Evolutionary conservation across 2,888 invertebrate genomes (phyloP).

Genomic region (Cheilosia scutellata): DNA sequence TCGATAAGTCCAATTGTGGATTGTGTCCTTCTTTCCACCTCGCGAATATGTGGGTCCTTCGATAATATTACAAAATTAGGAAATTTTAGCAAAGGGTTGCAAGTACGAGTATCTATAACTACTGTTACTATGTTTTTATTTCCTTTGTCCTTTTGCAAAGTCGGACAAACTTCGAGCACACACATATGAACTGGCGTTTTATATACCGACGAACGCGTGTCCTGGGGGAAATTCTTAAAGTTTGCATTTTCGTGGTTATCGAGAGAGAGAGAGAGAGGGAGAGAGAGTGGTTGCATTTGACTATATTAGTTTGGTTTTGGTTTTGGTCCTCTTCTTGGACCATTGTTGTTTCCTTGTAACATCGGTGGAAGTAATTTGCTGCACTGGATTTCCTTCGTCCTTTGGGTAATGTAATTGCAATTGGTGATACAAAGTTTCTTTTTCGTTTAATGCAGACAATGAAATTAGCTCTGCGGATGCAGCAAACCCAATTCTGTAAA

Average conservation of each 20-base stretch:
- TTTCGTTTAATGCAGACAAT: constrained; percentile 66
- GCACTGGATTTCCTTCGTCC: constrained; percentile 66
- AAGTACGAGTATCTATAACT: constrained; percentile 1
- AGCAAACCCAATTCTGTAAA: constrained; percentile 58
- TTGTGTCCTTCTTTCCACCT: constrained; percentile 1
- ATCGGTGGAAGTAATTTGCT: constrained; percentile 73
- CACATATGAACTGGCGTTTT: not conserved
- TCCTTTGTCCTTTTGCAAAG: constrained; percentile 2
- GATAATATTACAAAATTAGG: constrained; percentile 67
- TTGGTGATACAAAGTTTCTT: constrained; percentile 57
- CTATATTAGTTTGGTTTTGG: not conserved
- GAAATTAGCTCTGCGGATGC: constrained; percentile 75
- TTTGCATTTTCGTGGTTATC: constrained; percentile 66
- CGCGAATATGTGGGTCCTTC: constrained; percentile 33
- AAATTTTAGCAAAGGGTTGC: constrained; percentile 59
- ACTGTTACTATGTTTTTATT: constrained; percentile 5
- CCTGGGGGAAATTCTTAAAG: constrained; percentile 66
- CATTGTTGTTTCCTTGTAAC: constrained; percentile 68
- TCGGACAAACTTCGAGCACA: constrained; percentile 42
- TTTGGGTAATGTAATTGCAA: constrained; percentile 74
- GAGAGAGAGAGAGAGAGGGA: constrained; percentile 3
- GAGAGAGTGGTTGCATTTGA: no score
- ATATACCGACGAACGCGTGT: constrained; percentile 30
- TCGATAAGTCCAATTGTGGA: constrained; percentile 60
- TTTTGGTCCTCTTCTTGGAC: constrained; percentile 52